These are phyloP conservation scores for Amphiura filiformis DNA, from an alignment of 35 echinoderm and acorn worm species.

Conservation along the genomic window DNA sequence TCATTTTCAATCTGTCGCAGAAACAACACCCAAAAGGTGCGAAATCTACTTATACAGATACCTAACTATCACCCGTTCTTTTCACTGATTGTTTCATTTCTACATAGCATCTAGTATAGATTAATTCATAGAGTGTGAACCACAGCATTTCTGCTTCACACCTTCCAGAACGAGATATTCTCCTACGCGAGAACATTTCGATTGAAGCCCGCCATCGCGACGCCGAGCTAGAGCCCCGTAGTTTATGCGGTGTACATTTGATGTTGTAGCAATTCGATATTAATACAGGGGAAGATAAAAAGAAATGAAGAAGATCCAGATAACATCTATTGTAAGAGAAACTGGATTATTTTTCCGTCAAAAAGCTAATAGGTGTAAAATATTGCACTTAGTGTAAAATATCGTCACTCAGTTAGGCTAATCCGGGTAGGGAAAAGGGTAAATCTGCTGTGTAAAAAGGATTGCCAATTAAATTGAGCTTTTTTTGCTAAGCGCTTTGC, in stretches of 20 bases:
- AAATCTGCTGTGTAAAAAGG: neutral
- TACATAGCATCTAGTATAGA: neutral
- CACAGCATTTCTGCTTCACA: neutral
- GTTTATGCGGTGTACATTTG: neutral
- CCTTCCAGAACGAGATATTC: neutral
- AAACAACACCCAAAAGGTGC: neutral
- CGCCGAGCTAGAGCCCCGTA: neutral
- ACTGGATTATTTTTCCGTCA: slow-evolving; percentile 14
- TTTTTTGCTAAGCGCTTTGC: neutral
- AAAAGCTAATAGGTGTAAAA: neutral
- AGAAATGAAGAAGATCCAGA: neutral
- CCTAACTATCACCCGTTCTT: neutral
- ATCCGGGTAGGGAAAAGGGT: neutral
- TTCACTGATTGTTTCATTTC: neutral
- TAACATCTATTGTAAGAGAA: slow-evolving; percentile 3
- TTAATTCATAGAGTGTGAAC: neutral
- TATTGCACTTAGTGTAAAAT: neutral
- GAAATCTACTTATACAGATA: slow-evolving; percentile 9
- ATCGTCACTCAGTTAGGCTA: neutral
- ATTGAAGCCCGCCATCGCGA: neutral
- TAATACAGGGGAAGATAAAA: neutral
- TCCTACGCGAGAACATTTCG: neutral
- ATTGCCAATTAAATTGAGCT: neutral
- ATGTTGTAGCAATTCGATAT: neutral
- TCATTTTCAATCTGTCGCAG: too few species aligned